Percentiles rank a stretch among this genome's conserved stretches.
Evolutionary conservation across 2,113 vertebrate genomes (phyloP).

Genomic region (Suncus etruscus): DNA sequence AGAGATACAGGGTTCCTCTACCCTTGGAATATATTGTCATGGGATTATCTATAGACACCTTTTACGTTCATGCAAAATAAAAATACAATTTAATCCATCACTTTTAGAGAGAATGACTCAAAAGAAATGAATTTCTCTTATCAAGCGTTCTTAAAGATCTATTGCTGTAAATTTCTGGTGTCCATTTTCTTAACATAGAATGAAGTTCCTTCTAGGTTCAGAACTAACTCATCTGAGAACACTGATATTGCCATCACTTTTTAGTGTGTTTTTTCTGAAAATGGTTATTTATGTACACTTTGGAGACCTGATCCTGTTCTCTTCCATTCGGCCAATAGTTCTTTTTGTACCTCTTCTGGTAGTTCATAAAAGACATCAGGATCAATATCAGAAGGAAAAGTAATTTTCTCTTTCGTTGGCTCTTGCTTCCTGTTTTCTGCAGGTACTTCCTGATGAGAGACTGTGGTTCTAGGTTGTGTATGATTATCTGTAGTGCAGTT

Average conservation of each 20-base stretch:
- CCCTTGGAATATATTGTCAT: no score
- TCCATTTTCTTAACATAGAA: slow-evolving; percentile 16
- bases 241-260: slow-evolving; percentile 74
- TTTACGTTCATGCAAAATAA: no score
- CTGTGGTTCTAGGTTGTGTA: neutral
- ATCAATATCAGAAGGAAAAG: slow-evolving; percentile 89
- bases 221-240: slow-evolving; percentile 81
- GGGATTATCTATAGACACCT: no score
- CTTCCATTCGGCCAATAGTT: slow-evolving; percentile 91
- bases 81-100: neutral
- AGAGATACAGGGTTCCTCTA: no score
- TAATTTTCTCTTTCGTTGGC: neutral
- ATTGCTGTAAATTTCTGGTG: neutral
- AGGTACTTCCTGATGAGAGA: neutral
- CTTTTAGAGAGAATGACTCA: neutral
- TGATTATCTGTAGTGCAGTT: neutral
- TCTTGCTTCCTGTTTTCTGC: slow-evolving; percentile 53
- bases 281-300: slow-evolving; percentile 75
- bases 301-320: slow-evolving; percentile 79
- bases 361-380: slow-evolving; percentile 91
- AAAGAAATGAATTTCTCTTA: slow-evolving; percentile 10
- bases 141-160: neutral
- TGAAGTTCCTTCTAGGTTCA: slow-evolving; percentile 5
- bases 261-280: slow-evolving; percentile 53
- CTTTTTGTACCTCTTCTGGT: slow-evolving; percentile 89